These are phyloP conservation scores for Gadopsis marmoratus DNA, from an alignment of 2,797 vertebrate genomes.

Conservation along the genomic window DNA sequence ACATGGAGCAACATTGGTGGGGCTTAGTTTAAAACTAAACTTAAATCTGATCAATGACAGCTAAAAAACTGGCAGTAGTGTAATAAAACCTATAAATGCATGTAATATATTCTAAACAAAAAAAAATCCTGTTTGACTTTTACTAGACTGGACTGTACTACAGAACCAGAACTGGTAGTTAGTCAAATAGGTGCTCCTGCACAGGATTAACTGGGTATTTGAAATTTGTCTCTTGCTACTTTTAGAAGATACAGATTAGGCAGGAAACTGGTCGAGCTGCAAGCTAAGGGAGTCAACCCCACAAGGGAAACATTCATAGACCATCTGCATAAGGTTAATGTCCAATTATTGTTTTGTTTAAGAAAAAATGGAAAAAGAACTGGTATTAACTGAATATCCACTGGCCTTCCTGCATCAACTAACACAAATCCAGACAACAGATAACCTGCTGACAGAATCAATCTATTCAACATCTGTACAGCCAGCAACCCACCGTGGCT, in stretches of 20 bases:
- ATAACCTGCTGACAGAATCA: neutral
- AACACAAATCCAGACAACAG: neutral
- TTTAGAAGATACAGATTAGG: slow-evolving; percentile 14
- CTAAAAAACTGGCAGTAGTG: neutral
- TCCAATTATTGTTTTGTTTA: neutral
- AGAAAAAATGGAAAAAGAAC: neutral
- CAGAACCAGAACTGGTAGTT: neutral
- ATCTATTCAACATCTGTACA: neutral
- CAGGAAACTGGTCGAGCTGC: neutral
- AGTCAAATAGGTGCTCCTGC: neutral
- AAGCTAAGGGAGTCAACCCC: slow-evolving; percentile 1
- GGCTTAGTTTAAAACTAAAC: neutral
- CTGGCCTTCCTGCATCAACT: neutral
- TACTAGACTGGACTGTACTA: neutral
- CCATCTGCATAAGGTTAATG: neutral
- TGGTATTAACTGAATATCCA: neutral
- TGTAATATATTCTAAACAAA: neutral
- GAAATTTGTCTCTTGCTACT: neutral
- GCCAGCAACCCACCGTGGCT: slow-evolving; percentile 87
- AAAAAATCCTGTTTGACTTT: neutral
- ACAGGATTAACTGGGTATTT: slow-evolving; percentile 18
- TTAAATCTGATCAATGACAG: neutral
- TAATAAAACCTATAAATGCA: neutral
- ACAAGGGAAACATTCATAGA: slow-evolving; percentile 9
- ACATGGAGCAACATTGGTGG: neutral